Evolutionary conservation across 1,140 invertebrate genomes (phyloP).

Genomic region (Leptoteleia sp.): DNA sequence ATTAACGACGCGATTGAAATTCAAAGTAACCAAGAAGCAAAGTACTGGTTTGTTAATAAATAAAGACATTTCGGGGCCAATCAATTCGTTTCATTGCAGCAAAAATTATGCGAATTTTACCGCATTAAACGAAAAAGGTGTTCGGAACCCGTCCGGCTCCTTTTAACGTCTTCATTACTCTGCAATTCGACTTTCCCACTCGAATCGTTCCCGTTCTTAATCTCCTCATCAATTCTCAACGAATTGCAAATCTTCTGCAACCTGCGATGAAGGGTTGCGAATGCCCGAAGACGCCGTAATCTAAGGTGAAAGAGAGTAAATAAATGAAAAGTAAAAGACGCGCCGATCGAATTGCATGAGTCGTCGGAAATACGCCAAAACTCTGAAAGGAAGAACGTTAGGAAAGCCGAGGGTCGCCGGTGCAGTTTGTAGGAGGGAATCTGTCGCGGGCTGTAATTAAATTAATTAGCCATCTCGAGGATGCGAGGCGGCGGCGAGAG

Average conservation of each 20-base stretch:
- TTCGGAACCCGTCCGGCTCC: too few relatives aligned
- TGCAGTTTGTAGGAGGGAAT: constrained; percentile 64
- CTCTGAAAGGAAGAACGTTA: constrained; percentile 26
- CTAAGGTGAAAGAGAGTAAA: constrained; percentile 23
- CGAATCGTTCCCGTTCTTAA: constrained; percentile 1
- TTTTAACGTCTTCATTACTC: too few relatives aligned
- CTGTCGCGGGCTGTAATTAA: constrained; percentile 77
- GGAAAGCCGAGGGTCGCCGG: constrained; percentile 27
- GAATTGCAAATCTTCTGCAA: neutral
- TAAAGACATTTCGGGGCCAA: too few relatives aligned
- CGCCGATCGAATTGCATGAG: constrained; percentile 30
- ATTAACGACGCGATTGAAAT: too few relatives aligned
- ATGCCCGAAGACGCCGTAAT: constrained; percentile 1
- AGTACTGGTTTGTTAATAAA: too few relatives aligned
- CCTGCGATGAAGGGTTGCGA: constrained; percentile 14
- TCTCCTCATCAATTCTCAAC: neutral
- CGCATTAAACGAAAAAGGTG: too few relatives aligned
- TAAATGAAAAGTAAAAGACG: constrained; percentile 19
- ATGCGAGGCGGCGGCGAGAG: constrained; percentile 76
- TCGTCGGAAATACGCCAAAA: constrained; percentile 36
- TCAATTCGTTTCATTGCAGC: too few relatives aligned
- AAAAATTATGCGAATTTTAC: too few relatives aligned
- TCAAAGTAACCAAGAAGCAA: too few relatives aligned
- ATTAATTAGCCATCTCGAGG: constrained; percentile 79
- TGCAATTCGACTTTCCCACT: neutral